A percentile compares a stretch with the other conserved stretches of the same genome.
phyloP scores from a whole-genome alignment of 2,888 invertebrate species.

The Petrolisthes manimaculis region DNA sequence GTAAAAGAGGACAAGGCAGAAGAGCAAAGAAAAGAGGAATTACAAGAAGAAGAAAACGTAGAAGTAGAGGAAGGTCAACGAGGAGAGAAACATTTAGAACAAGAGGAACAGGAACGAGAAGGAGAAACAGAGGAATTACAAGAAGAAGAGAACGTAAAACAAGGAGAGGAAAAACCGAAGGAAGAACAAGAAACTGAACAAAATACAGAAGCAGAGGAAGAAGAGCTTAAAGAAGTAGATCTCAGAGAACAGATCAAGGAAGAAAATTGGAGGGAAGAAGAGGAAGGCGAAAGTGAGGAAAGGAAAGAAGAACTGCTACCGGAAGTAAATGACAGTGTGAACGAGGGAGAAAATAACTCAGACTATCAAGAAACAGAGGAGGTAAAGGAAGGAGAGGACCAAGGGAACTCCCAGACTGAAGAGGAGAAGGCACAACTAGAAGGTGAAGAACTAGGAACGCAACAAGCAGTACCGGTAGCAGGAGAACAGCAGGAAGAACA shows the following conservation, averaged over 20 bases:
- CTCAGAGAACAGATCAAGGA: not conserved
- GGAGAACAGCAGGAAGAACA: not conserved
- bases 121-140: not conserved
- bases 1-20: not conserved
- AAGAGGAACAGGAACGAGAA: not conserved
- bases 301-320: not conserved
- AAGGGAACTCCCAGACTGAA: not conserved
- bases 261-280: not conserved
- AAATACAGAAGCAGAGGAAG: conserved; percentile 1
- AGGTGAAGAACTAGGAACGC: not conserved
- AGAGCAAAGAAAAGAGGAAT: not conserved
- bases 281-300: conserved; percentile 1
- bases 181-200: not conserved
- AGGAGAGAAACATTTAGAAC: conserved; percentile 5
- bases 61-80: not conserved
- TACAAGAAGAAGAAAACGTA: conserved; percentile 4
- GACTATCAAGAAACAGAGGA: not conserved
- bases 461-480: no score
- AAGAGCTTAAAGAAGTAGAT: not conserved
- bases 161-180: not conserved
- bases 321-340: conserved; percentile 15
- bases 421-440: conserved; percentile 4
- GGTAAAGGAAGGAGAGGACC: not conserved
- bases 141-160: not conserved
- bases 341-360: not conserved